Base-by-base conservation (phyloP, 2,888 invertebrate species). In the Entomobrya multifasciata region DNA sequence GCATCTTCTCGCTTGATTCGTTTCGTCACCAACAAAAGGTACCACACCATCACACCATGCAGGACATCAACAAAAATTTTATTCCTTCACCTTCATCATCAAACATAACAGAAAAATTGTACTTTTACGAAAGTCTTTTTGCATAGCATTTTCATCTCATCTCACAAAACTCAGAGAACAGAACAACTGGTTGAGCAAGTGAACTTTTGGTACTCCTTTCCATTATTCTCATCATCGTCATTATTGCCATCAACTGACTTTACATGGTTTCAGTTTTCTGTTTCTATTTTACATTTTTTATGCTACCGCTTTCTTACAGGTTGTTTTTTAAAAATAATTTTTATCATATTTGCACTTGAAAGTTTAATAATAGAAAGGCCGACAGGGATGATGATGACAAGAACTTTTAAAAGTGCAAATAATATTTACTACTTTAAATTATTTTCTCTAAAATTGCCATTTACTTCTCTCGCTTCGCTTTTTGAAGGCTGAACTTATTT, bases 201-300 rank as follows among this genome's bases (percentile, higher is more conserved):
- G 86, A 86, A 86, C 86, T 86, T 86, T 86, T 86, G 86, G 57
- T 86, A 80, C 86, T 86, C 86, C 27, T 65, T 81, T 86, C 86
- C 62, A 78, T 44, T 78, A 60, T 78, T 47, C 52, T 76, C 76
- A 10, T 76, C 78, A 78, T 44, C 77, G 41, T 77, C 78, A 76
- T 76, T 57, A 36, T 22, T 72, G 22, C 44, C 52, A 74, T 22
- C 52, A 74, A 52, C 57, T 25, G 57, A 27, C 3, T 41, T 70
- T 44, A 49, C 15, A 47, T 47, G 25, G 49, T 72, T 72, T 27
- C 30, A 41, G n/a, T 36, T 5, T 62, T 3, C 8, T 60, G 11
- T 36, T 10, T 60, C 25, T 62, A 30, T 30, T 30, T 62, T 13
- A 20, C 49, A 4, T n/a, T 49, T 4, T 3, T 60, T 0, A 27